These are phyloP conservation scores for Laupala kohalensis DNA, from an alignment of 1,140 invertebrate genomes.

Conservation along the genomic window DNA sequence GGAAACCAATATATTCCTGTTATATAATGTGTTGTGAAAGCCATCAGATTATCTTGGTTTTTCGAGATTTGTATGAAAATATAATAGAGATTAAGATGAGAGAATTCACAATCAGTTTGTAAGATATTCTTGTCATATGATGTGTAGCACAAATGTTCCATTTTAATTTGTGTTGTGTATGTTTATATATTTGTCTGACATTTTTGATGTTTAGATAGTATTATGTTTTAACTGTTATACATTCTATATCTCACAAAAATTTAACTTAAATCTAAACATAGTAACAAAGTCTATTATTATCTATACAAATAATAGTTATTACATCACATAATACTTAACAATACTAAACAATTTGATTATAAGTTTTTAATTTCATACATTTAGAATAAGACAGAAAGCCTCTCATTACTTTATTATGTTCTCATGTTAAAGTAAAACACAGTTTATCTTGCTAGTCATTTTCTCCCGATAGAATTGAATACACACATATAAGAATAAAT, in stretches of 20 bases:
- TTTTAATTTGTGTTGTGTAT: neutral
- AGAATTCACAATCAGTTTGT: neutral
- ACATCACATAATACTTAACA: neutral
- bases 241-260: neutral
- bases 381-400: neutral
- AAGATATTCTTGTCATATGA: neutral
- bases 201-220: neutral
- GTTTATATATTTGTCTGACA: neutral
- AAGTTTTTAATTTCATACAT: neutral
- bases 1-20: neutral
- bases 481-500: neutral
- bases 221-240: neutral
- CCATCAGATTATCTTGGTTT: no score
- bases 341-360: neutral
- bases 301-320: neutral
- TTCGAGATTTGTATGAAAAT: no score
- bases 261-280: neutral
- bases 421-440: neutral
- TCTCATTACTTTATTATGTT: neutral
- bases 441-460: neutral
- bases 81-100: neutral
- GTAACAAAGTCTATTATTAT: neutral
- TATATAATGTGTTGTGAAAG: no score
- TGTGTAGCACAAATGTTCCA: neutral
- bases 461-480: neutral